phyloP scores from a whole-genome alignment of 2,888 invertebrate genomes.

The Tanypteryx hageni region DNA sequence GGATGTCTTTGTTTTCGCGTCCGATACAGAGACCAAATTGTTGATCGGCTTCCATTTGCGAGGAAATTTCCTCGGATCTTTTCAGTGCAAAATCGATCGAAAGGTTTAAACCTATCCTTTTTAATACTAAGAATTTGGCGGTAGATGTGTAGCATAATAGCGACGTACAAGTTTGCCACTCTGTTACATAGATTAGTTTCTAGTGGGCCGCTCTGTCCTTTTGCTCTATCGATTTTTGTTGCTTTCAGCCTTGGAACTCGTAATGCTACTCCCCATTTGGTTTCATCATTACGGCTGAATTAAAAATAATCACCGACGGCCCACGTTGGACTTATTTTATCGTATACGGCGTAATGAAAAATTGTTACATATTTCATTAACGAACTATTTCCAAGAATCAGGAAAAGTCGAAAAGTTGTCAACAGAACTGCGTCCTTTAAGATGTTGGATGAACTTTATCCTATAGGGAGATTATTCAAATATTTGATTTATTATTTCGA shows the following conservation, averaged over 20 bases:
- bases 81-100: not conserved
- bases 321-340: no score
- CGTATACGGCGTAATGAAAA: no score
- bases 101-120: slow-evolving; percentile 27
- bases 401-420: no score
- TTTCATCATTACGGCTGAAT: not conserved
- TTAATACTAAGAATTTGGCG: not conserved
- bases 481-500: no score
- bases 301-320: not conserved
- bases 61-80: not conserved
- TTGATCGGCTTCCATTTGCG: not conserved
- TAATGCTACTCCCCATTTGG: not conserved
- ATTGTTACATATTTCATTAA: no score
- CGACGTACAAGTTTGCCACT: no score
- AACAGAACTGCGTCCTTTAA: no score
- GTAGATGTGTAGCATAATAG: no score
- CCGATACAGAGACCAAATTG: not conserved
- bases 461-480: no score
- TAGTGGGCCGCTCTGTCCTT: not conserved
- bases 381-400: no score
- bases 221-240: slow-evolving; percentile 3
- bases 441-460: no score
- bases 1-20: not conserved
- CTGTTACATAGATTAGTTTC: not conserved
- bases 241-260: not conserved